phyloP scores from a whole-genome alignment of 1,140 invertebrate species.

The Bombyx mori region ASM3026992v2 NC_085124.1:6721501-6722000 shows the following conservation, averaged over 20 bases:
- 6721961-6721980: no score
- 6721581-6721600: slow-evolving; percentile 46
- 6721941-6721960: no score
- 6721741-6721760: slow-evolving; percentile 55
- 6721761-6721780: slow-evolving; percentile 31
- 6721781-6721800: slow-evolving; percentile 14
- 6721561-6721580: slow-evolving; percentile 41
- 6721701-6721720: slow-evolving; percentile 53
- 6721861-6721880: no score
- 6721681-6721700: slow-evolving; percentile 52
- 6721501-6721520: slow-evolving; percentile 59
- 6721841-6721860: no score
- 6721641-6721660: slow-evolving; percentile 19
- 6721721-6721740: slow-evolving; percentile 53
- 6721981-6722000: no score
- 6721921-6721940: no score
- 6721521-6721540: slow-evolving; percentile 50
- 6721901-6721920: no score
- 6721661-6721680: slow-evolving; percentile 32
- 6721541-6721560: slow-evolving; percentile 53
- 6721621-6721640: slow-evolving; percentile 1
- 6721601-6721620: slow-evolving; percentile 24
- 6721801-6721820: slow-evolving; percentile 9
- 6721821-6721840: slow-evolving; percentile 9
- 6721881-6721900: no score